Evolutionary conservation across 2,888 invertebrate genomes (phyloP).

Genomic region (Latrodectus elegans): DNA sequence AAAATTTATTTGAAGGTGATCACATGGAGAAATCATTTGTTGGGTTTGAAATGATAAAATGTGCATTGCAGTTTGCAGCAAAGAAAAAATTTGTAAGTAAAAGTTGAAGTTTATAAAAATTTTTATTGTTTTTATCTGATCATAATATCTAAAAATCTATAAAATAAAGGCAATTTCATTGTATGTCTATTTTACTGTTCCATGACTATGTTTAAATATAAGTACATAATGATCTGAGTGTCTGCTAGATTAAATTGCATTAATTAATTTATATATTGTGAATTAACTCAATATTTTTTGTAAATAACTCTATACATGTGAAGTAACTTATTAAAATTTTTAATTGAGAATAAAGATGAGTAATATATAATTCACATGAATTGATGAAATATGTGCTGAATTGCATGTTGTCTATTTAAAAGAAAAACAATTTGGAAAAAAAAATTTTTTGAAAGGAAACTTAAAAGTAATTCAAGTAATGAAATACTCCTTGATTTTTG

Average conservation of each 20-base stretch:
- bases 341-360: too few species aligned
- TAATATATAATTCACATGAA: too few species aligned
- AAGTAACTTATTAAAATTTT: too few species aligned
- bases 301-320: too few species aligned
- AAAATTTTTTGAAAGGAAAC: too few species aligned
- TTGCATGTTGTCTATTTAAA: too few species aligned
- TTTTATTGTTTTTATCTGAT: background rate
- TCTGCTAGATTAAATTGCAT: background rate
- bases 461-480: too few species aligned
- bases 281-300: too few species aligned
- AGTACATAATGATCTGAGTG: background rate
- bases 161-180: background rate
- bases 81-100: constrained; percentile 58
- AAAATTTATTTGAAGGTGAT: constrained; percentile 57
- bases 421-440: too few species aligned
- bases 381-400: too few species aligned
- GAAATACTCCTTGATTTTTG: too few species aligned
- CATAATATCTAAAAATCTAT: constrained; percentile 7
- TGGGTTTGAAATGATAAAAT: constrained; percentile 69
- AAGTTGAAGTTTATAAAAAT: background rate
- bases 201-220: background rate
- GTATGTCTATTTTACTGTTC: background rate
- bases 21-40: constrained; percentile 59
- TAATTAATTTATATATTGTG: background rate
- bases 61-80: constrained; percentile 21